Base-by-base conservation (phyloP, 2,888 invertebrate genomes). In the Melanostoma scalare region DNA sequence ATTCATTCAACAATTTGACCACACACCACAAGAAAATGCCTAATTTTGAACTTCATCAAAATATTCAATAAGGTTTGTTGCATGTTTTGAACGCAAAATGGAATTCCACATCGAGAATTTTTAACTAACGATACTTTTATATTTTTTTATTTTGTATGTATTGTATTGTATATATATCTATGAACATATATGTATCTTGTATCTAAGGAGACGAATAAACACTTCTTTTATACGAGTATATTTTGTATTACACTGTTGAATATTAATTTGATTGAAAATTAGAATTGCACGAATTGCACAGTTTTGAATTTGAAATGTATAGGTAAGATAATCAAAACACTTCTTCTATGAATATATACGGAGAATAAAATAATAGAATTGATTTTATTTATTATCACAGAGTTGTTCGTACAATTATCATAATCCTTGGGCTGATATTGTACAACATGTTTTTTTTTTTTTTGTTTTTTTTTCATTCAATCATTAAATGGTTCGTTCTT, bases 341-440 rank as follows among this genome's bases (percentile, higher is more conserved):
- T 20, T 20, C 20, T 20, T 20, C 20, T 20, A 20, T 20, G 20
- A 20, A 20, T 20, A 20, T 20, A 20, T 20, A 20, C 20, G 20
- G 20, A 20, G 20, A 20, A 20, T 20, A 20, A 20, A 20, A 20
- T 20, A 20, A 20, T 20, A 20, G 48, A 50, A 42, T 20, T 20
- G 33, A 50, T 52, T 46, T 55, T 52, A 42, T 44, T 53, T 9
- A 50, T 72, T 63, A 35, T 40, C 71, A 20, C 60, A 74, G 71
- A 71, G 35, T 30, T 42, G 53, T 60, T 71, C 31, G 76, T 82
- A 86, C 88, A 89, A 89, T 88, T 87, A 90, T 90, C 90, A 90
- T 90, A 90, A 90, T 90, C 91, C 90, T 89, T 86, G 90, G 89
- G 90, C 88, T 90, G 90, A 90, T 90, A 89, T 87, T 88, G 89